These are phyloP conservation scores for Eonycteris spelaea DNA, from an alignment of 2,113 vertebrate species.

Conservation along the genomic window DNA sequence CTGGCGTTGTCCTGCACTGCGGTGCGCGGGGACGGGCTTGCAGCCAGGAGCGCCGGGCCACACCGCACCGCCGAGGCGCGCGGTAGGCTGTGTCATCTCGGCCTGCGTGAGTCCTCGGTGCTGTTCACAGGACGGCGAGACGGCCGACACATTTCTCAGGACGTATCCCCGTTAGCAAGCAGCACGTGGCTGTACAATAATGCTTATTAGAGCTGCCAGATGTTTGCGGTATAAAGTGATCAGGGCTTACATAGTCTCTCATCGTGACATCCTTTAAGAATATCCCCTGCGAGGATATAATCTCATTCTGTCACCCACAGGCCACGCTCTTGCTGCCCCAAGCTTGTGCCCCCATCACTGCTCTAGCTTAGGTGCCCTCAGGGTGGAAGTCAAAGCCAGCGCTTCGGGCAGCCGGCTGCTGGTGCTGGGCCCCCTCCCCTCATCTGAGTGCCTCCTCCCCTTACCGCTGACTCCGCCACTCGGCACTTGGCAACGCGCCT, in stretches of 20 bases:
- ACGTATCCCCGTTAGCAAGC: fast-evolving
- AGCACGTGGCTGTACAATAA: fast-evolving
- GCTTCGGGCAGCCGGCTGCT: not conserved
- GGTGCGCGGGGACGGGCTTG: too few relatives aligned
- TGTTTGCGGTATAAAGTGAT: not conserved
- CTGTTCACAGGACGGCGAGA: not conserved
- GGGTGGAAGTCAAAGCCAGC: too few relatives aligned
- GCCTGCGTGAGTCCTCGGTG: not conserved
- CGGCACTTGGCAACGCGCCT: fast-evolving
- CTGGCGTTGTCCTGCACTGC: not conserved
- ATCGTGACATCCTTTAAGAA: not conserved
- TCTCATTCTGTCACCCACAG: not conserved
- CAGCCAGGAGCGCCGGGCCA: fast-evolving
- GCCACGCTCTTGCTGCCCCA: not conserved
- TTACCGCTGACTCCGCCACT: fast-evolving
- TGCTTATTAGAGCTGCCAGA: not conserved
- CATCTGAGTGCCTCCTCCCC: not conserved
- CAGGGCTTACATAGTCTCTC: fast-evolving
- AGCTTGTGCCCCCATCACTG: not conserved
- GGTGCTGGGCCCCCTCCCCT: not conserved
- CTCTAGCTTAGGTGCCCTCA: not conserved
- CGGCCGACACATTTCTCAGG: not conserved
- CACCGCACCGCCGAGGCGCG: fast-evolving
- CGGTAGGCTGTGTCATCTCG: not conserved
- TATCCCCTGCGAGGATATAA: not conserved